phyloP scores from a whole-genome alignment of 2,888 invertebrate species.

The Erebia palarica region DNA sequence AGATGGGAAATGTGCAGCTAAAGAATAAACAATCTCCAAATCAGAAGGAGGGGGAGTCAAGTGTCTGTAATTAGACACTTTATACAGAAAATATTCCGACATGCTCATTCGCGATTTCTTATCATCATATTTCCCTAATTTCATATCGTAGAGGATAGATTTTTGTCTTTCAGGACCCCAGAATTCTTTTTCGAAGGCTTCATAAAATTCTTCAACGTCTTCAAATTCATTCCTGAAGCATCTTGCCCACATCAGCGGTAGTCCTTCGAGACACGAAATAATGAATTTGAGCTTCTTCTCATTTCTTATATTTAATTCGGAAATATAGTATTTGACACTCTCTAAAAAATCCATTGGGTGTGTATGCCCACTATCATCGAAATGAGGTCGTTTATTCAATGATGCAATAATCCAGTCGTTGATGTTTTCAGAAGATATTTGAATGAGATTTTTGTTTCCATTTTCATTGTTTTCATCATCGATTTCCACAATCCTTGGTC shows the following conservation, averaged over 20 bases:
- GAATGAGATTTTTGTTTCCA: slow-evolving; percentile 51
- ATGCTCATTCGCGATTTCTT: slow-evolving; percentile 63
- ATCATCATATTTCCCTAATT: slow-evolving; percentile 74
- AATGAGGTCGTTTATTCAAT: slow-evolving; percentile 70
- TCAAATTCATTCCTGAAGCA: slow-evolving; percentile 72
- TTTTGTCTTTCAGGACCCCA: slow-evolving; percentile 76
- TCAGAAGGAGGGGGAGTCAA: slow-evolving; percentile 74
- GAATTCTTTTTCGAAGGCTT: slow-evolving; percentile 73
- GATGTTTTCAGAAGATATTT: slow-evolving; percentile 66
- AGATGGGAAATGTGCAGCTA: slow-evolving; percentile 76
- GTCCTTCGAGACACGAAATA: slow-evolving; percentile 73
- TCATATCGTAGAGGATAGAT: slow-evolving; percentile 73
- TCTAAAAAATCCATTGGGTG: slow-evolving; percentile 78
- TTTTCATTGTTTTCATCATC: slow-evolving; percentile 61
- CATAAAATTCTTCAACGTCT: slow-evolving; percentile 63
- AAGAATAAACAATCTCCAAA: slow-evolving; percentile 74
- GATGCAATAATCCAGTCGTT: slow-evolving; percentile 73
- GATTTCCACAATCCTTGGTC: slow-evolving; percentile 68
- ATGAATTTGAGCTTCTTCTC: slow-evolving; percentile 72
- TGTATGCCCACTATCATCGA: slow-evolving; percentile 69
- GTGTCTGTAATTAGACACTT: slow-evolving; percentile 75
- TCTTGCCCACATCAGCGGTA: slow-evolving; percentile 76
- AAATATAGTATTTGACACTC: slow-evolving; percentile 69
- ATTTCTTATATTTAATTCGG: slow-evolving; percentile 65
- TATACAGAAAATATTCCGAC: slow-evolving; percentile 77